phyloP scores from a whole-genome alignment of 2,888 invertebrate genomes.

The Phytoseiulus persimilis region DNA sequence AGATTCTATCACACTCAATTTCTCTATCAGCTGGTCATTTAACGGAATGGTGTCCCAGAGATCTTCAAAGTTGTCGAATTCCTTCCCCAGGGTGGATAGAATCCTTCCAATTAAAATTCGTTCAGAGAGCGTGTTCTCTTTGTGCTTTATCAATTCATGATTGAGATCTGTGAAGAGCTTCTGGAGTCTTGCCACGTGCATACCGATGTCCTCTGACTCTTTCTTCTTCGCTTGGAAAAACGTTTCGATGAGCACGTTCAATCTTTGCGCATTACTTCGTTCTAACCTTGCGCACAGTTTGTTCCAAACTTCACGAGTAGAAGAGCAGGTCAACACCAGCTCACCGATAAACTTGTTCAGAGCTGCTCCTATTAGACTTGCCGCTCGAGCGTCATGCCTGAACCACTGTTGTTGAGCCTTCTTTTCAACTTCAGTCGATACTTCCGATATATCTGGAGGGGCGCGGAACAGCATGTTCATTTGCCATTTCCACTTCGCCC shows the following conservation, averaged over 20 bases:
- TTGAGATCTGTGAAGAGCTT: not conserved
- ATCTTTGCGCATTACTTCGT: not conserved
- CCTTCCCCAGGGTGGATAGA: not conserved
- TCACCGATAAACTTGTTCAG: not conserved
- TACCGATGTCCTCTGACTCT: not conserved
- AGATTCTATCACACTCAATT: not conserved
- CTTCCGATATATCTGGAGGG: no score
- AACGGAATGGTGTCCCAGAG: conserved; percentile 39
- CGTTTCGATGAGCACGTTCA: not conserved
- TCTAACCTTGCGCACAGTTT: not conserved
- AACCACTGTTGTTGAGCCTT: no score
- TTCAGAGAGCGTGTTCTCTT: not conserved
- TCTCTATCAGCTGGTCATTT: not conserved
- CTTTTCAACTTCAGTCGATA: no score
- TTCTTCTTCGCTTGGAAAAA: not conserved
- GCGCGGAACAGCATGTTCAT: no score
- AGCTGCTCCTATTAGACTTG: no score
- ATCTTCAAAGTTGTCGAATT: not conserved
- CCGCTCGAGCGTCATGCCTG: no score
- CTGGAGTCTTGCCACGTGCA: not conserved
- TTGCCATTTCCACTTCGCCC: no score
- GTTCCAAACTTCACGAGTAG: not conserved
- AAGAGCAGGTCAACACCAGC: not conserved
- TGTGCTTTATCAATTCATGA: not conserved
- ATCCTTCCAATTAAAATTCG: not conserved